Conservation (phyloP, 2,113 vertebrate species). For the Chunga burmeisteri region DNA sequence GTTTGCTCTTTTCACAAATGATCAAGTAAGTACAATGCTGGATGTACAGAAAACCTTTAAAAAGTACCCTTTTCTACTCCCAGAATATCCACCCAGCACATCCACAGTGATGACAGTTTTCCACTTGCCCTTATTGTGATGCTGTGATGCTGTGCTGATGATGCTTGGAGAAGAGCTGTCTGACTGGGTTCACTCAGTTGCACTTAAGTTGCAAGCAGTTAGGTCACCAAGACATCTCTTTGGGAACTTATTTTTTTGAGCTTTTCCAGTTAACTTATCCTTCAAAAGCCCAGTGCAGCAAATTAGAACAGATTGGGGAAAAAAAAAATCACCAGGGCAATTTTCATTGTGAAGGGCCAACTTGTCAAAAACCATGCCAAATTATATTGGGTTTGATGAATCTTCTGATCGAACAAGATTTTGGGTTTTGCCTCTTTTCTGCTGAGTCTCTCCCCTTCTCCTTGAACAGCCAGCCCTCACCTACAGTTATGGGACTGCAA, state of each 20-base stretch:
- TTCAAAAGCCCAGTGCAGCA: not conserved
- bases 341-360: not conserved
- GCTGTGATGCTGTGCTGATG: not conserved
- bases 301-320: not conserved
- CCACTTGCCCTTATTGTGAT: not conserved
- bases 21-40: not conserved
- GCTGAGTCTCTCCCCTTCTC: rapidly evolving
- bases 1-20: constrained; percentile 40
- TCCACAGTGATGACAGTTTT: not conserved
- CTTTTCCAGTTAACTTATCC: not conserved
- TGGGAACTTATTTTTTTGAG: not conserved
- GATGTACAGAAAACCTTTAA: not conserved
- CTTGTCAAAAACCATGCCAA: not conserved
- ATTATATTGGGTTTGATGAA: not conserved
- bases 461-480: not conserved
- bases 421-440: not conserved
- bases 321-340: not conserved
- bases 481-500: not conserved
- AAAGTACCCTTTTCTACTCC: not conserved
- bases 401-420: not conserved
- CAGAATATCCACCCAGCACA: not conserved
- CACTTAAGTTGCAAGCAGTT: not conserved
- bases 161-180: not conserved
- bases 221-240: not conserved
- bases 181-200: not conserved